phyloP scores from a whole-genome alignment of 2,113 vertebrate genomes.

The Ictalurus punctatus region DNA sequence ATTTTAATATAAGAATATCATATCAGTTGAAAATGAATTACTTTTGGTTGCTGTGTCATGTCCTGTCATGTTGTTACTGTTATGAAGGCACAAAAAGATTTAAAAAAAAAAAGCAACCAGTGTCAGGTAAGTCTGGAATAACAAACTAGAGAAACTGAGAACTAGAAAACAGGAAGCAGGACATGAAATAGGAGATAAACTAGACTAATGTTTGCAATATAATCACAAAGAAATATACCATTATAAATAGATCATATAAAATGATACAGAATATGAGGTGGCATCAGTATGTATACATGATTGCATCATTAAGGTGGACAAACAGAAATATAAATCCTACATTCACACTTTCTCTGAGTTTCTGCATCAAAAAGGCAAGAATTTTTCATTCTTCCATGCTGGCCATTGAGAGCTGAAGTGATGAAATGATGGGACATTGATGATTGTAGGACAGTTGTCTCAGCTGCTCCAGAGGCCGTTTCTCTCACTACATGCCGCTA shows the following conservation, averaged over 20 bases:
- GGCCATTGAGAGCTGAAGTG: not conserved
- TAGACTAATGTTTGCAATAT: not conserved
- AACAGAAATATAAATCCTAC: not conserved
- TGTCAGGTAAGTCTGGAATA: not conserved
- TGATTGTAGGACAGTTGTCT: conserved; percentile 39
- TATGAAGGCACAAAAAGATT: not conserved
- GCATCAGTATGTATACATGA: not conserved
- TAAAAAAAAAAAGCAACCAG: not conserved
- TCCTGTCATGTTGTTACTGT: not conserved
- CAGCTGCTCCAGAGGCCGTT: conserved; percentile 50
- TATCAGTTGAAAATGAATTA: not conserved
- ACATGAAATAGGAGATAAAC: not conserved
- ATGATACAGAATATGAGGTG: not conserved
- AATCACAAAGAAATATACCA: not conserved
- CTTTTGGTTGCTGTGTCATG: not conserved
- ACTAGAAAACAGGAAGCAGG: not conserved
- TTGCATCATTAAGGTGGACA: not conserved
- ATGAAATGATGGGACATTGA: conserved; percentile 11
- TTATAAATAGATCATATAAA: not conserved
- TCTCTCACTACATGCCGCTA: conserved; percentile 61
- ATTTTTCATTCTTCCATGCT: not conserved
- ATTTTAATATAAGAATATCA: not conserved
- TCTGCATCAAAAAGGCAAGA: not conserved
- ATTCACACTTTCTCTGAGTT: not conserved
- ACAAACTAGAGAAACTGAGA: not conserved